Percentiles rank a stretch among this genome's conserved stretches.
Evolutionary conservation across 2,888 invertebrate genomes (phyloP).

Genomic region (Arctia plantaginis): DNA sequence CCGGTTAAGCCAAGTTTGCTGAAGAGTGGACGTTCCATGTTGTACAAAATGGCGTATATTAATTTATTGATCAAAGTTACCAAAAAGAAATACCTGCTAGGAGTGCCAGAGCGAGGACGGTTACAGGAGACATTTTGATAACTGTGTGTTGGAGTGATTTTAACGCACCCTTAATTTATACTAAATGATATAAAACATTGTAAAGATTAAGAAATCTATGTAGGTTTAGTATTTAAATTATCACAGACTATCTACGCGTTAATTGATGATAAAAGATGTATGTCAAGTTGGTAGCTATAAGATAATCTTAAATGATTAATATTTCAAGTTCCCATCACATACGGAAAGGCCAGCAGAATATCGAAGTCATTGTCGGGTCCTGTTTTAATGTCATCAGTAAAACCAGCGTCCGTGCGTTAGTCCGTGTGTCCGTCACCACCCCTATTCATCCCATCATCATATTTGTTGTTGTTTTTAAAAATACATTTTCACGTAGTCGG

Average conservation of each 20-base stretch:
- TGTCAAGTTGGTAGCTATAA: background rate
- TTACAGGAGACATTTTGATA: constrained; percentile 13
- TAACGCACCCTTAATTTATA: background rate
- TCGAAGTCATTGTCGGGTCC: no score
- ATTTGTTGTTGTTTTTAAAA: no score
- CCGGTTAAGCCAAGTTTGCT: no score
- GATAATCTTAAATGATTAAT: background rate
- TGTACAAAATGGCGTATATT: no score
- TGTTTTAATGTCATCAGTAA: no score
- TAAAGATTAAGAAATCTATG: constrained; percentile 3
- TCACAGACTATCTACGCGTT: background rate
- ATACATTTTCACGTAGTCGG: no score
- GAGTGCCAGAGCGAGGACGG: constrained; percentile 12
- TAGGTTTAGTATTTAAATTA: background rate
- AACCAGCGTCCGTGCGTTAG: no score
- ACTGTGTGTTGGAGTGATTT: background rate
- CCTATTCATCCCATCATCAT: no score
- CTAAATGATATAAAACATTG: background rate
- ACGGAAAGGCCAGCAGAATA: background rate
- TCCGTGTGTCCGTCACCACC: no score
- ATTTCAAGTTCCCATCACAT: background rate
- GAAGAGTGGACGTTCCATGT: no score
- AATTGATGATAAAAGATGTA: background rate
- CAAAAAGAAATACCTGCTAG: constrained; percentile 4
- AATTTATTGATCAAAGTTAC: background rate